Evolutionary conservation across 2,888 invertebrate species (phyloP), one percentile per base, ranked within the genome.

Genomic region (Agriopis aurantiaria): DNA sequence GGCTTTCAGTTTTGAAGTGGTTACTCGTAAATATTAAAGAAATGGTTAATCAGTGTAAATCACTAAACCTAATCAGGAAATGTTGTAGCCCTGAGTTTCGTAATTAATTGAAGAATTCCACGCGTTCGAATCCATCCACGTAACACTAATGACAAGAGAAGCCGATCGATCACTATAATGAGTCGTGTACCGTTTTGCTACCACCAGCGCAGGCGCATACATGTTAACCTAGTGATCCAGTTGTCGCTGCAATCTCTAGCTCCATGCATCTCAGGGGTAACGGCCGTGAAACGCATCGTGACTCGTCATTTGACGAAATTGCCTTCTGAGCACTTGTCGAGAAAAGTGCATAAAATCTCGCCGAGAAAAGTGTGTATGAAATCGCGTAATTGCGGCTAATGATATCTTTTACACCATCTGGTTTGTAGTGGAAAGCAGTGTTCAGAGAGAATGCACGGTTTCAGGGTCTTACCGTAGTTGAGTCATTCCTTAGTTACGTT

Each of bases 231-330:
- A 79, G 72, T 79, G 75, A 71, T 78, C 79, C 73, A 79, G 67
- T 77, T 79, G 65, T 67, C 68, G 72, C 62, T 73, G 73, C 76
- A 71, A 74, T 76, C 75, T 78, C 72, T 71, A 60, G 62, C 62
- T 68, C 56, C 67, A 66, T 71, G 64, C 65, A 71, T 69, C 74
- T 73, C 69, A 61, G 60, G 74, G 65, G 75, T 77, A 74, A 76
- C 74, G 74, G 75, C 76, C 79, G 76, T 75, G 78, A 77, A 79
- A 79, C 77, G 76, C 78, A 75, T 67, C 79, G 67, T 77, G 77
- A 78, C 75, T 82, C 73, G 80, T 79, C 76, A 78, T 82, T 80
- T 78, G 75, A 78, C 79, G 69, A 80, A 82, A 80, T 77, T 78
- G 75, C 76, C 73, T 71, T 73, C 73, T 75, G 76, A 74, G 71